Conservation (phyloP, 2,888 invertebrate genomes). For the Dolichomitus sp. region DNA sequence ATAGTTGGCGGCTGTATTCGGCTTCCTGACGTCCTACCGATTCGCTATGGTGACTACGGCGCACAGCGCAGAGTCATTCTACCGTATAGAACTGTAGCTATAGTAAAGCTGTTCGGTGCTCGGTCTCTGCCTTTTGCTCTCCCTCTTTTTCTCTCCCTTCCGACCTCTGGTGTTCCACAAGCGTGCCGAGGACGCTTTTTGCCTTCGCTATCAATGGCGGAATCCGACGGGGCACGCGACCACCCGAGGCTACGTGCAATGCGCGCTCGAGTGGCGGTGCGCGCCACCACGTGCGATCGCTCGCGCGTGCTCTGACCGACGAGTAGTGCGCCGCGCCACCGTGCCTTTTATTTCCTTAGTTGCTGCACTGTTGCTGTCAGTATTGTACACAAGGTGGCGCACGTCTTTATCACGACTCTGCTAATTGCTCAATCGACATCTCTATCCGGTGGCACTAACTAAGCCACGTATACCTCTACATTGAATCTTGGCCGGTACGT, state of each 20-base stretch:
- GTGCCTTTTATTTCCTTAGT: slow-evolving; percentile 4
- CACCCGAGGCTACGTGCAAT: slow-evolving; percentile 67
- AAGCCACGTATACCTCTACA: no score
- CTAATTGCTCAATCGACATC: slow-evolving; percentile 14
- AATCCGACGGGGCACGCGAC: slow-evolving; percentile 68
- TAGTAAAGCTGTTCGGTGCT: slow-evolving; percentile 42
- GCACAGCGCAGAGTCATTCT: slow-evolving; percentile 54
- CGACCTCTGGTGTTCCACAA: slow-evolving; percentile 53
- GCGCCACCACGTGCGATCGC: slow-evolving; percentile 56
- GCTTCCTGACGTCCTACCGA: slow-evolving; percentile 42
- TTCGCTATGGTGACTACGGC: slow-evolving; percentile 26
- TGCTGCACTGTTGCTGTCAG: neutral
- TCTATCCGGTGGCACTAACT: no score
- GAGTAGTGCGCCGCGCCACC: slow-evolving; percentile 12
- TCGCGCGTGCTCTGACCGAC: slow-evolving; percentile 49
- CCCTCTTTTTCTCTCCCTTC: slow-evolving; percentile 31
- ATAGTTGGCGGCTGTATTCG: slow-evolving; percentile 25
- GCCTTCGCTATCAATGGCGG: slow-evolving; percentile 68
- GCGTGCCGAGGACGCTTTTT: slow-evolving; percentile 67
- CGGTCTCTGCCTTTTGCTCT: slow-evolving; percentile 35
- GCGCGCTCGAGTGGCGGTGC: slow-evolving; percentile 42
- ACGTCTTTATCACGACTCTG: slow-evolving; percentile 17
- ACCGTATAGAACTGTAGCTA: slow-evolving; percentile 58
- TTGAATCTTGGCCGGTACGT: no score
- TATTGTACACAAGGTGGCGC: slow-evolving; percentile 3